Evolutionary conservation across 2,888 invertebrate species (phyloP).

Genomic region (Ctena decussata): DNA sequence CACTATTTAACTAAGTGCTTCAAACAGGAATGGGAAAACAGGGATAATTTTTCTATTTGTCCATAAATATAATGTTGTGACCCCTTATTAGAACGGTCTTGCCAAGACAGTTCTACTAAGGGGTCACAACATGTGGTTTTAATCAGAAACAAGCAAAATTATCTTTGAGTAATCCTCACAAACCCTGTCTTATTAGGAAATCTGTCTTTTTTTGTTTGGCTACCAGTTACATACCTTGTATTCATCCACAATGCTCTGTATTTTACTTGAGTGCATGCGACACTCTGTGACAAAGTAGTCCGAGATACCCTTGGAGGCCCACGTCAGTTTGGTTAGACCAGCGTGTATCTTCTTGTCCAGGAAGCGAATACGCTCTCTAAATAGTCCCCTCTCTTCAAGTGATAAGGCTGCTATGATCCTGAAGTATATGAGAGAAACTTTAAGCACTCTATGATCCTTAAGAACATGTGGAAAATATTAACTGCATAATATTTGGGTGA

Average conservation of each 20-base stretch:
- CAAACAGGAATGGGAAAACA: too few relatives aligned
- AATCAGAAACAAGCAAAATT: neutral
- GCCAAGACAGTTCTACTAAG: too few relatives aligned
- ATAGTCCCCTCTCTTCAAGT: constrained; percentile 92
- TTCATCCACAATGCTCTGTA: constrained; percentile 92
- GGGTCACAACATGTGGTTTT: neutral
- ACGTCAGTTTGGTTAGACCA: constrained; percentile 87
- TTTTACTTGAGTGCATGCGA: constrained; percentile 84
- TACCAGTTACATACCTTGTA: constrained; percentile 90
- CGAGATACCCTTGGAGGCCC: constrained; percentile 86
- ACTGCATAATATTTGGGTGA: too few relatives aligned
- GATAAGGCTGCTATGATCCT: constrained; percentile 92
- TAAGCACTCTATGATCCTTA: too few relatives aligned
- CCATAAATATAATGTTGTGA: too few relatives aligned
- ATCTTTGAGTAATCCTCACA: neutral
- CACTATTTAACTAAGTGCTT: too few relatives aligned
- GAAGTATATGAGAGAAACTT: too few relatives aligned
- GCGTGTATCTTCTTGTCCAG: constrained; percentile 88
- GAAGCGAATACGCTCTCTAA: constrained; percentile 91
- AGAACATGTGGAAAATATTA: too few relatives aligned
- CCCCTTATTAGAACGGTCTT: too few relatives aligned
- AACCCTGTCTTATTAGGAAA: neutral
- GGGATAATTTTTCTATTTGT: too few relatives aligned
- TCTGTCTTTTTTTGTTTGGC: too few relatives aligned
- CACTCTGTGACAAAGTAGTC: constrained; percentile 87